Base-by-base conservation (phyloP, 2,113 vertebrate genomes). In the Haliaeetus leucogaster region DNA sequence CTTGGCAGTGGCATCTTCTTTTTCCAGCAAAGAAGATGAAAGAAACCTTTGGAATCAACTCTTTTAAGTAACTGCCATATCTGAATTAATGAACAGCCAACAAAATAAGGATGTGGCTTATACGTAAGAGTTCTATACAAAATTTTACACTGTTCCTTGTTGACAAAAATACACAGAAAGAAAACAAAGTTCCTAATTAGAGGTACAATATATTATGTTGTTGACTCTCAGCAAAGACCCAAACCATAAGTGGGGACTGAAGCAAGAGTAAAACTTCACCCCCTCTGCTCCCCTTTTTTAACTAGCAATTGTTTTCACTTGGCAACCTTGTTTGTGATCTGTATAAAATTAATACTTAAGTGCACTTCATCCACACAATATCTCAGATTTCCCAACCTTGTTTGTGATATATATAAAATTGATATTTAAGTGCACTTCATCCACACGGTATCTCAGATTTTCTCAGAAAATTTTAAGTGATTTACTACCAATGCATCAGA, bases 281-380 rank as follows among this genome's bases (percentile, higher is more conserved):
- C n/a, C 2, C 7, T 59, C 15, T 66, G 30, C 26, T 34, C 5
- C 8, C 2, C 9, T 52, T 85, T 92, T 58, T 74, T 68, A 65
- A 63, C 13, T 59, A 82, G 50, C 16, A 45, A 26, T 29, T 66
- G 9, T 13, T 80, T 67, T 87, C 13, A 61, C 43, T 78, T 82
- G 18, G 40, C 30, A 23, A 47, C 11, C 7, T 68, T 36, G 16
- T 38, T 38, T 56, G 15, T 66, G 29, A 82, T 48, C 45, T 65
- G 42, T 11, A 38, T 25, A 70, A 65, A 82, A 73, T 45, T 5
- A 38, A 11, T 22, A 80, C 52, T 86, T 32, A 73, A 40, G 4
- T 38, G 13, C 6, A 26, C 32, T 27, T 85, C 15, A 52, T 18
- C 34, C 34, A 42, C 23, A 23, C 1, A 2, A 0, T 29, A 66